Conservation (phyloP, 2,888 invertebrate genomes). For the Aphodius granarius region DNA sequence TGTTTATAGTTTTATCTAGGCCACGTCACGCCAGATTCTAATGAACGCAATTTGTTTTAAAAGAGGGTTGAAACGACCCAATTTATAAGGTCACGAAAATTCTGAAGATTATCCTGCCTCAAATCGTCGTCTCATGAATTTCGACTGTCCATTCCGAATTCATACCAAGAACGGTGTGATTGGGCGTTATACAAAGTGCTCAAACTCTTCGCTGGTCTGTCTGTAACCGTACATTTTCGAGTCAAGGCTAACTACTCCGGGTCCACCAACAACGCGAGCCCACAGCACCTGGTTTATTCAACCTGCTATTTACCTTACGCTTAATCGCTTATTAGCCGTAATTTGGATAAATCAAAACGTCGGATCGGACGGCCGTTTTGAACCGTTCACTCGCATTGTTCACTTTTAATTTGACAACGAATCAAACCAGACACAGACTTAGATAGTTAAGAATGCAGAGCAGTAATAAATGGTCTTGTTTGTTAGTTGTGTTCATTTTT, state of each 20-base stretch:
- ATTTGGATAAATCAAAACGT: conserved; percentile 41
- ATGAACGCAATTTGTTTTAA: background rate
- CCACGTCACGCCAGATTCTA: background rate
- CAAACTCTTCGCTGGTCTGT: background rate
- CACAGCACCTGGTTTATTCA: conserved; percentile 35
- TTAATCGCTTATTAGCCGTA: conserved; percentile 42
- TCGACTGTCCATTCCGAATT: background rate
- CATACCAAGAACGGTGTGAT: background rate
- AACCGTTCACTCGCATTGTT: background rate
- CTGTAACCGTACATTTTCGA: conserved; percentile 21
- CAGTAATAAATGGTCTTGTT: too few species aligned
- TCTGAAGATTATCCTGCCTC: too few species aligned
- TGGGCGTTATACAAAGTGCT: background rate
- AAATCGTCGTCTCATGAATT: background rate
- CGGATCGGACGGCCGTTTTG: conserved; percentile 19
- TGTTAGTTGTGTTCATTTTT: too few species aligned
- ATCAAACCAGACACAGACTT: background rate
- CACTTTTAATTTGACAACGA: background rate
- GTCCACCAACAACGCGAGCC: conserved; percentile 12
- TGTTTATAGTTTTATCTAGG: background rate
- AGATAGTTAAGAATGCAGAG: background rate
- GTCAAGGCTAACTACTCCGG: conserved; percentile 28
- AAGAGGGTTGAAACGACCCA: background rate
- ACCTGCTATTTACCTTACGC: conserved; percentile 40
- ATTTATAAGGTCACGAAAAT: background rate